Percentiles rank a stretch among this genome's conserved stretches.
Evolutionary conservation across 2,888 invertebrate genomes (phyloP).

Genomic region (Odontocerum albicorne): DNA sequence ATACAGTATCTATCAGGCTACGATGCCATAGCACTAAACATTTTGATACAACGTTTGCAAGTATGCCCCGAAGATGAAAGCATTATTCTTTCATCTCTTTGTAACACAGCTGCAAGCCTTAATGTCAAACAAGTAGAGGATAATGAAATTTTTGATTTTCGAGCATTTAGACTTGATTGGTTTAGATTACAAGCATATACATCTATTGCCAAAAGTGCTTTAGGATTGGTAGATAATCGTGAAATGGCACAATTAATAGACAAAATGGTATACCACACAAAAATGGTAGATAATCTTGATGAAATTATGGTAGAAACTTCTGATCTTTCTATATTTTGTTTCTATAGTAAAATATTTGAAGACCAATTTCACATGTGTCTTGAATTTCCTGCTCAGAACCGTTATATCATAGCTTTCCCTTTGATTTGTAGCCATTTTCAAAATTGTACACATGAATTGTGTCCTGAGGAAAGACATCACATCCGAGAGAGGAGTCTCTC

Average conservation of each 20-base stretch:
- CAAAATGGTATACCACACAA: constrained; percentile 94
- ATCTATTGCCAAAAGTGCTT: constrained; percentile 78
- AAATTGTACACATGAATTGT: constrained; percentile 96
- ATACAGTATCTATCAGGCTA: constrained; percentile 96
- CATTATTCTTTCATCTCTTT: constrained; percentile 88
- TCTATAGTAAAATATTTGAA: constrained; percentile 95
- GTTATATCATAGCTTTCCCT: constrained; percentile 97
- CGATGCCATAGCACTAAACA: constrained; percentile 90
- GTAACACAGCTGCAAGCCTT: constrained; percentile 82
- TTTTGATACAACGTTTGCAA: constrained; percentile 80
- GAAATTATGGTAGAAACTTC: constrained; percentile 96
- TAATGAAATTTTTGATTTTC: constrained; percentile 93
- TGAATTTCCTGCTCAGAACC: constrained; percentile 97
- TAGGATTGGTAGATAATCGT: constrained; percentile 79
- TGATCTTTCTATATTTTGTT: constrained; percentile 96
- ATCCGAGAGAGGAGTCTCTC: constrained; percentile 94
- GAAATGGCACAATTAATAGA: constrained; percentile 92
- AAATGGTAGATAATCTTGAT: constrained; percentile 97
- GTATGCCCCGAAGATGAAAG: constrained; percentile 94
- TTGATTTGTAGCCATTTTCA: constrained; percentile 97
- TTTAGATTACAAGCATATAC: constrained; percentile 94
- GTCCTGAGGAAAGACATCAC: constrained; percentile 97
- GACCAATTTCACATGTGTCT: constrained; percentile 98
- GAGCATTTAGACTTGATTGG: constrained; percentile 96
- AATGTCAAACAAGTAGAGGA: constrained; percentile 96